A percentile compares a stretch with the other conserved stretches of the same genome.
phyloP scores from a whole-genome alignment of 2,888 invertebrate genomes.

The Holacanthella duospinosa region DNA sequence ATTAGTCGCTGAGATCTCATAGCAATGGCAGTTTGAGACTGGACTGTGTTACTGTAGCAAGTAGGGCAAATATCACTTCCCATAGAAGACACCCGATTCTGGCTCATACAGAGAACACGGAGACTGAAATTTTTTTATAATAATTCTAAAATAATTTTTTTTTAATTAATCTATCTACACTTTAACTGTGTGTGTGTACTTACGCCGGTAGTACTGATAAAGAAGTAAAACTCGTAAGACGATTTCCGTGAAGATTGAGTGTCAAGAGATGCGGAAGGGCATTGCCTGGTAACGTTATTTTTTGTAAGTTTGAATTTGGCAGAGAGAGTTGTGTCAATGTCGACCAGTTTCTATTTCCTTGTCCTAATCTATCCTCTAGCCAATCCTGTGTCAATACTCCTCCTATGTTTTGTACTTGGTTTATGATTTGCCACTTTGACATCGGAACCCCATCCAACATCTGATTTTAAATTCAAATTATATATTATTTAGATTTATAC shows the following conservation, averaged over 20 bases:
- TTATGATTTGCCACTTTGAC: background rate
- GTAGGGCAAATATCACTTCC: conserved; percentile 21
- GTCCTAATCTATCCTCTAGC: conserved; percentile 32
- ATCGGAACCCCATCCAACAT: conserved; percentile 11
- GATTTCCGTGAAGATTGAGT: conserved; percentile 30
- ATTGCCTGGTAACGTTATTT: conserved; percentile 23
- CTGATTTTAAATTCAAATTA: conserved; percentile 2
- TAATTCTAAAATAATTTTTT: background rate
- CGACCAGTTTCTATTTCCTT: conserved; percentile 21
- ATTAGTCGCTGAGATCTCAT: background rate
- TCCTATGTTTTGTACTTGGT: conserved; percentile 12
- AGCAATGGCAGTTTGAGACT: background rate
- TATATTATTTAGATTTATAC: background rate
- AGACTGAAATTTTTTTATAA: conserved; percentile 10
- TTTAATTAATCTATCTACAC: background rate
- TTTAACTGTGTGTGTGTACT: too few relatives aligned
- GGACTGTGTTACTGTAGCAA: conserved; percentile 19
- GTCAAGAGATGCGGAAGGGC: conserved; percentile 26
- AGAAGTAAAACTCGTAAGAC: conserved; percentile 23
- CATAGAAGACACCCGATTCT: conserved; percentile 21
- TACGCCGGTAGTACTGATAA: conserved; percentile 23
- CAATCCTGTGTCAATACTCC: conserved; percentile 24
- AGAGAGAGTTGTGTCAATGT: conserved; percentile 26
- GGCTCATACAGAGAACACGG: conserved; percentile 21
- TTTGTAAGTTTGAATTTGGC: conserved; percentile 27